A percentile compares a stretch with the other conserved stretches of the same genome.
Evolutionary conservation across 2,888 invertebrate species (phyloP).

Genomic region (Caenorhabditis macrosperma): DNA sequence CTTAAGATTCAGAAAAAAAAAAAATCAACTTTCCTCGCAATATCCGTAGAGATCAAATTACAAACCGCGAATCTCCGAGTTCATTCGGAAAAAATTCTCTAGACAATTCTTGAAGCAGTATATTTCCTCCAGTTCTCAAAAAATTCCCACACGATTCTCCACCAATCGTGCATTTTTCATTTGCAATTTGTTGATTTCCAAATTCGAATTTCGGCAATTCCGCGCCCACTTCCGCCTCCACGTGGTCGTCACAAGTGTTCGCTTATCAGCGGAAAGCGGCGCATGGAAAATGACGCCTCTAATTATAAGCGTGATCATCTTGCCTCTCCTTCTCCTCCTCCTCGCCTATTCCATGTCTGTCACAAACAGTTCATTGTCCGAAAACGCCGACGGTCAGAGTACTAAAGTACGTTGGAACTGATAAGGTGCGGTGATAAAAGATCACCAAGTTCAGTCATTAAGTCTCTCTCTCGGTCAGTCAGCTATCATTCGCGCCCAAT

Average conservation of each 20-base stretch:
- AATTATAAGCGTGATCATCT: slow-evolving; percentile 1
- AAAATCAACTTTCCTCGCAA: no score
- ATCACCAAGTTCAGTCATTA: slow-evolving; percentile 15
- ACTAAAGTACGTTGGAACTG: slow-evolving; percentile 37
- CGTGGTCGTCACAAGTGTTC: not conserved
- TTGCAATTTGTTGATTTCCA: not conserved
- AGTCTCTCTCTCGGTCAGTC: not conserved
- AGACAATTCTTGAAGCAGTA: no score
- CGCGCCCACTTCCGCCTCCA: not conserved
- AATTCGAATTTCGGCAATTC: not conserved
- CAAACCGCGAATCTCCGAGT: no score
- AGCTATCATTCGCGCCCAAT: no score
- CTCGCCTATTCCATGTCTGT: no score
- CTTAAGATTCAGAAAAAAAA: no score
- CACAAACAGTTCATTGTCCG: not conserved
- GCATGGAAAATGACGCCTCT: not conserved
- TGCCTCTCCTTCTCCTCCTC: no score
- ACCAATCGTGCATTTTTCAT: no score
- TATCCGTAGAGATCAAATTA: no score
- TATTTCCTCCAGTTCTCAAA: no score
- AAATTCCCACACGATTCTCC: no score
- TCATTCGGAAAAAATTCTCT: no score
- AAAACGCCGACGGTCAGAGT: not conserved
- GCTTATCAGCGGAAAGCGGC: not conserved
- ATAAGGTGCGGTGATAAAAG: slow-evolving; percentile 1